These are phyloP conservation scores for Cladopsammia gracilis DNA, from an alignment of 64 coral and sea anemone species.

Conservation along the genomic window DNA sequence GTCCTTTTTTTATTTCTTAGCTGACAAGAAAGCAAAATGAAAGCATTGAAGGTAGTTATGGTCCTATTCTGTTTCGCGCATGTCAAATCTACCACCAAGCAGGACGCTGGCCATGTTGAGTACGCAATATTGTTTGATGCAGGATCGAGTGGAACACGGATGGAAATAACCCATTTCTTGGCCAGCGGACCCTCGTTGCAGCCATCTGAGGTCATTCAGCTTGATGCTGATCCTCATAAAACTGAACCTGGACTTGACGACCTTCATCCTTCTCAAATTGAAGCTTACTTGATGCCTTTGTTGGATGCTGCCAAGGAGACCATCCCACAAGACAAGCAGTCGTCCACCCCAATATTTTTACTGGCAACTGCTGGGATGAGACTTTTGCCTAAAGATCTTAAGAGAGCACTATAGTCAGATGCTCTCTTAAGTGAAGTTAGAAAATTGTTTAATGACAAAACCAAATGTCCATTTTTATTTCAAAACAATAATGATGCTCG, in stretches of 20 bases:
- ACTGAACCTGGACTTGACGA: not conserved
- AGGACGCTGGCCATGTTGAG: not conserved
- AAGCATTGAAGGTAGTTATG: not conserved
- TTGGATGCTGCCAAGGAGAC: not conserved
- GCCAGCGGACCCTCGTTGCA: not conserved
- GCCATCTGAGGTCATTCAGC: not conserved
- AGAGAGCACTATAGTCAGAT: too few relatives aligned
- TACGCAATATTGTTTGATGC: conserved; percentile 10
- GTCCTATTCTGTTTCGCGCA: not conserved
- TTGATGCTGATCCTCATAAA: not conserved
- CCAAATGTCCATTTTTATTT: conserved; percentile 15
- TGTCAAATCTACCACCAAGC: not conserved
- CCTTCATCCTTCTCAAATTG: not conserved
- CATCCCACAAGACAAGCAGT: conserved; percentile 32
- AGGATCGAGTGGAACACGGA: conserved; percentile 5
- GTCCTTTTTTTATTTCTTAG: not conserved
- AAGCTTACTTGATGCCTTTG: not conserved
- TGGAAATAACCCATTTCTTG: conserved; percentile 1
- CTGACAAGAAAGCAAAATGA: not conserved
- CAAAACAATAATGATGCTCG: not conserved
- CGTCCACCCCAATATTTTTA: conserved; percentile 3
- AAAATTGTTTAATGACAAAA: not conserved
- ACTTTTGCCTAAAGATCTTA: conserved; percentile 6
- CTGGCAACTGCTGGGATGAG: conserved; percentile 16
- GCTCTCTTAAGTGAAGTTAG: conserved; percentile 38